These are phyloP conservation scores for Oscheius onirici DNA, from an alignment of 2,888 invertebrate genomes.

Conservation along the genomic window DNA sequence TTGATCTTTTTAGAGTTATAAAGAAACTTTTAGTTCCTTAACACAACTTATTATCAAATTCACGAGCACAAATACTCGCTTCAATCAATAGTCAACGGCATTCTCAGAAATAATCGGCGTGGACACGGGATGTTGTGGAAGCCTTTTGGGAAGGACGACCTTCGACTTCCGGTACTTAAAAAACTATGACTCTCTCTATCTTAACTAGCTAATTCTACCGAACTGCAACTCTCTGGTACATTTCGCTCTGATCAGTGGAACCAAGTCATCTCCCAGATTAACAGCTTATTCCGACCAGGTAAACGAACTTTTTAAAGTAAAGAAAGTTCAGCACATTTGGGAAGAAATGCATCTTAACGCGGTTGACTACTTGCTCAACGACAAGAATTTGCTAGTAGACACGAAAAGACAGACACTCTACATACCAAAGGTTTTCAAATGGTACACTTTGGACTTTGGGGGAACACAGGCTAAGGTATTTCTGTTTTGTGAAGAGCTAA, in stretches of 20 bases:
- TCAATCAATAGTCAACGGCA: slow-evolving; percentile 75
- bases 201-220: slow-evolving; percentile 69
- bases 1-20: neutral
- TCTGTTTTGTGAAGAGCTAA: neutral
- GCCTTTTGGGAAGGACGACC: slow-evolving; percentile 74
- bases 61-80: slow-evolving; percentile 74
- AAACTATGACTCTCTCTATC: too few species aligned
- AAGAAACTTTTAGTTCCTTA: slow-evolving; percentile 72
- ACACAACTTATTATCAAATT: slow-evolving; percentile 74
- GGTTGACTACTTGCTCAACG: slow-evolving; percentile 67
- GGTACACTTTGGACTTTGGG: slow-evolving; percentile 75
- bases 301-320: neutral
- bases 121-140: slow-evolving; percentile 73
- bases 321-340: slow-evolving; percentile 35
- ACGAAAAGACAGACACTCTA: slow-evolving; percentile 70
- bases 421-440: slow-evolving; percentile 74
- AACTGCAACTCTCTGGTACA: slow-evolving; percentile 74
- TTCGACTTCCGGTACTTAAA: slow-evolving; percentile 71
- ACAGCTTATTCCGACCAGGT: slow-evolving; percentile 73
- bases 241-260: slow-evolving; percentile 75
- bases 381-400: slow-evolving; percentile 72
- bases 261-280: slow-evolving; percentile 74
- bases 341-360: slow-evolving; percentile 44
- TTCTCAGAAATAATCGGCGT: slow-evolving; percentile 74
- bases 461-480: slow-evolving; percentile 57